Percentiles rank a stretch among this genome's conserved stretches.
phyloP scores from a whole-genome alignment of 2,113 vertebrate species.

The Aix galericulata region DNA sequence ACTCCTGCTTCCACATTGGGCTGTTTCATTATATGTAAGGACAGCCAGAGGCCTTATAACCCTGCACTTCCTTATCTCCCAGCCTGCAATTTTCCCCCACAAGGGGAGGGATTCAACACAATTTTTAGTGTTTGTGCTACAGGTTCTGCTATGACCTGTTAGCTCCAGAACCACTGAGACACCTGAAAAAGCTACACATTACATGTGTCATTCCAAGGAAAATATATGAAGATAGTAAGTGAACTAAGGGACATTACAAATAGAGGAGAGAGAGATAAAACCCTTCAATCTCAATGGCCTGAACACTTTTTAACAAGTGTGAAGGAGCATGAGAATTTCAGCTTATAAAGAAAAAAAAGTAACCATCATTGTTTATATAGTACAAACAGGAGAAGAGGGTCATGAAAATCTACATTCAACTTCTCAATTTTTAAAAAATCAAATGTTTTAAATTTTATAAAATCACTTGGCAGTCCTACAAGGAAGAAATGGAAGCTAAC shows the following conservation, averaged over 20 bases:
- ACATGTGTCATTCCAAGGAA: neutral
- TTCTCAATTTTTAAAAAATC: neutral
- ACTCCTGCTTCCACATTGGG: neutral
- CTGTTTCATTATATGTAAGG: neutral
- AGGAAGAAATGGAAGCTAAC: neutral
- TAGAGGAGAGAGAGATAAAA: neutral
- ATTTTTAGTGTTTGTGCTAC: neutral
- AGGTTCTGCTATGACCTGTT: neutral
- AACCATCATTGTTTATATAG: neutral
- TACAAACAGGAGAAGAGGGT: neutral
- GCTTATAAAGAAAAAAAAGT: neutral
- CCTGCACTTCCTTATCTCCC: neutral
- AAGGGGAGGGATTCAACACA: neutral
- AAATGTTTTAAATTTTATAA: neutral
- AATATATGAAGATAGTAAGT: neutral
- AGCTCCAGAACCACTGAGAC: neutral
- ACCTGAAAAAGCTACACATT: neutral
- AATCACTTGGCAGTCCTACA: neutral
- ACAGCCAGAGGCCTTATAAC: neutral
- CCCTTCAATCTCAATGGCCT: neutral
- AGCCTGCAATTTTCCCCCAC: neutral
- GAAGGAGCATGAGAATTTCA: neutral
- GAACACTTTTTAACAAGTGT: neutral
- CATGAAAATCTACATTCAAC: neutral
- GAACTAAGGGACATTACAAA: neutral